Evolutionary conservation across 2,888 invertebrate species (phyloP), one percentile per base, ranked within the genome.

Genomic region (Rhingia campestris): DNA sequence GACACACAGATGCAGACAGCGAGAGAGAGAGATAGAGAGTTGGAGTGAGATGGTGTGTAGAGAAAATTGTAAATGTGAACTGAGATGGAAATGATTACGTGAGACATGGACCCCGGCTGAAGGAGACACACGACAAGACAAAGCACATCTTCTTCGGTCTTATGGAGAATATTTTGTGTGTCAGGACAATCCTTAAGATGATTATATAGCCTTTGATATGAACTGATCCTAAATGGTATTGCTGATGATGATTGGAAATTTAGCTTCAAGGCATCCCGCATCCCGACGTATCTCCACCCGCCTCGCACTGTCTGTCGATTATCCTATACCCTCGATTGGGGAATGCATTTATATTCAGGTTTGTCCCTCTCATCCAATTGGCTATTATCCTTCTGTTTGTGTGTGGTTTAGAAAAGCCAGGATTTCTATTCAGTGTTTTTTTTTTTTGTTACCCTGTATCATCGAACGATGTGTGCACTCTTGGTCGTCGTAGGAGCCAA

Each of bases 191-290:
- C 69, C 59, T 70, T 67, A 69, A 74, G 73, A 74, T 61, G 74
- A 84, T 73, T 74, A 64, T 53, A 69, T 74, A 79, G 69, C 79
- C 63, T 64, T 79, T 74, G 69, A 73, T 79, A 63, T 58, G 59
- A 56, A 79, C 58, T 84, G 77, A 84, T 84, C 74, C 79, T 70
- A 74, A 84, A 84, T 54, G 84, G 58, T 74, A 74, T 67, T 79
- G 64, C 59, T 75, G 84, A 80, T 80, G 84, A 80, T 80, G 84
- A 84, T 84, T 84, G 80, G 79, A 80, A 84, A 84, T 80, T 84
- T 69, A 80, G 80, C 84, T 51, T 37, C 14, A 80, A 66, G 80
- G 53, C 41, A 74, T 84, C 54, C 54, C 35, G 7, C 47, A 49
- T 30, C 14, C 49, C 43, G 12, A 6, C n/a, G 43, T n/a, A 22